Evolutionary conservation across 2,797 vertebrate genomes (phyloP).

Genomic region (Phrynocephalus guinanensis): DNA sequence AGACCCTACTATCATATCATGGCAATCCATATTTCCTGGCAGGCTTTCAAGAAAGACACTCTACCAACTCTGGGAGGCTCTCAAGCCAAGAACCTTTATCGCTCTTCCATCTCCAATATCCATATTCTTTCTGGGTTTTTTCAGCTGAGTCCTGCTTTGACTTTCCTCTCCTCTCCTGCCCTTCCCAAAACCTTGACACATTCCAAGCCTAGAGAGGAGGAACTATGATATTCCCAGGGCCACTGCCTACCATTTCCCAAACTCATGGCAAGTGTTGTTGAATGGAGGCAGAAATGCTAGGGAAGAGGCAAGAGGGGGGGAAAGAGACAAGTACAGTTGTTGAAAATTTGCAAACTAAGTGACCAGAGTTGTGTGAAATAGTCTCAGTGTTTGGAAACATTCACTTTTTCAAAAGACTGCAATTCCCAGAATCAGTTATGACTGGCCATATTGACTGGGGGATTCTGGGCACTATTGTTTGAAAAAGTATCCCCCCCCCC

Average conservation of each 20-base stretch:
- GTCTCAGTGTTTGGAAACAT: too few relatives aligned
- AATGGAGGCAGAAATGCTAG: neutral
- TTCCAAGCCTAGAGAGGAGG: neutral
- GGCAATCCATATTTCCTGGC: neutral
- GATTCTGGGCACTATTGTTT: too few relatives aligned
- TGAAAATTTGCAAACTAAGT: neutral
- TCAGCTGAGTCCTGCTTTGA: neutral
- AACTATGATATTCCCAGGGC: neutral
- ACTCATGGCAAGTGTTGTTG: neutral
- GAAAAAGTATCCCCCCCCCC: too few relatives aligned
- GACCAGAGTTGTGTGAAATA: neutral
- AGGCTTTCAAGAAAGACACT: neutral
- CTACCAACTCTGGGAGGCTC: neutral
- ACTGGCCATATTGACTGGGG: too few relatives aligned
- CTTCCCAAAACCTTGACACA: neutral
- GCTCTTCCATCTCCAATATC: neutral
- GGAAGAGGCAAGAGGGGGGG: neutral
- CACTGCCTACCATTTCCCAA: neutral
- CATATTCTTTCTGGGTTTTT: neutral
- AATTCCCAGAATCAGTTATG: too few relatives aligned
- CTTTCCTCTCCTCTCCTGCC: neutral
- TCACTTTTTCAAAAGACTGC: too few relatives aligned
- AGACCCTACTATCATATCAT: neutral
- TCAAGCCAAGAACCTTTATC: neutral
- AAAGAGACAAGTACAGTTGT: neutral